Base-by-base conservation (phyloP, 2,888 invertebrate species). In the Arctia plantaginis region DNA sequence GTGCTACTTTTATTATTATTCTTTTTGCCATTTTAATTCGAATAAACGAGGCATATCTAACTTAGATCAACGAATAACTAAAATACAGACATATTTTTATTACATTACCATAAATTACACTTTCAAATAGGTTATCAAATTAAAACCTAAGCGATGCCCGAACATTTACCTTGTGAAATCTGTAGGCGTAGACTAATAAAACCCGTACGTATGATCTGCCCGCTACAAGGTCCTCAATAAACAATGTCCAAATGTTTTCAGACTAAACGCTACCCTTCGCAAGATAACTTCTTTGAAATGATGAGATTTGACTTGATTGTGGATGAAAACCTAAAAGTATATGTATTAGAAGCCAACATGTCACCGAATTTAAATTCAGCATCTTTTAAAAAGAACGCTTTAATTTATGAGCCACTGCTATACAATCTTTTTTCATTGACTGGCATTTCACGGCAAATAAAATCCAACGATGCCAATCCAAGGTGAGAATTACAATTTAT, bases 321-420 rank as follows among this genome's bases (percentile, higher is more conserved):
- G 3, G 99, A 99, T 90, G 98, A 98, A 81, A 95, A 98, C 73
- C 91, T 99, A 0, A 98, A 97, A 70, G 98, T 99, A 0, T 98
- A 97, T 87, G 95, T 99, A 12, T 97, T 99, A 97, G 99, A 99
- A 95, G 99, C 99, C 0, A 99, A 99, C 89, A 99, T 99, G 99
- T 99, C 99, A 20, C 99, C 99, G 0, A 99, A 99, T 95, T 96
- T 99, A 75, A 99, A 99, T 0, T 99, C 99, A 0, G 98, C 98
- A 0, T 99, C 99, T 93, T 99, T 97, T 91, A 97, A 98, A 23
- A 98, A 97, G 0, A 99, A 99, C 92, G 96, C 97, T 78, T 91
- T 98, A 44, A 93, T 99, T 0, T 99, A 99, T 88, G 99, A 99
- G 87, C 99, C 99, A 95, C 98, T 99, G 0, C 88, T 99, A 18